Conservation (phyloP, 2,888 invertebrate species). For the Parnassius smintheus region DNA sequence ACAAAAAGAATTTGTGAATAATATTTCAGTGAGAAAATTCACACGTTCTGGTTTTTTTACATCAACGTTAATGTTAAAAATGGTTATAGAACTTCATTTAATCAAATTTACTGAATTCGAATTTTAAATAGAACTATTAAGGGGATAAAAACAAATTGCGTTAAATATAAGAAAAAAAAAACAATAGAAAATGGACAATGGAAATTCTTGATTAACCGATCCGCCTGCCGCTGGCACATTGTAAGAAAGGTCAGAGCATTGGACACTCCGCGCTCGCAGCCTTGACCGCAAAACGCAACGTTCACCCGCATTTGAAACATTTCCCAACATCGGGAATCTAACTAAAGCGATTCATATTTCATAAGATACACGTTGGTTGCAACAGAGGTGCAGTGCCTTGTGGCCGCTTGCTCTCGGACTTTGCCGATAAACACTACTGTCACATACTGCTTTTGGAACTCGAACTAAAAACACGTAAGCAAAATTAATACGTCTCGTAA, state of each 20-base stretch:
- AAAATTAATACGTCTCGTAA: constrained; percentile 29
- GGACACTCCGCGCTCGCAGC: constrained; percentile 40
- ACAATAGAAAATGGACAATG: constrained; percentile 8
- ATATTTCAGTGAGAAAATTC: too few relatives aligned
- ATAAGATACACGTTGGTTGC: constrained; percentile 45
- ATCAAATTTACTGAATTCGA: too few relatives aligned
- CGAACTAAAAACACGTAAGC: constrained; percentile 36
- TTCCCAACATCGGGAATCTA: constrained; percentile 72
- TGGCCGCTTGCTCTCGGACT: constrained; percentile 28
- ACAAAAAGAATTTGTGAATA: too few relatives aligned
- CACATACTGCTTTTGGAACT: constrained; percentile 30
- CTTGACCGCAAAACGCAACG: constrained; percentile 75
- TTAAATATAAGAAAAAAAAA: too few relatives aligned
- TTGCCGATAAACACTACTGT: constrained; percentile 36
- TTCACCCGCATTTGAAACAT: constrained; percentile 59
- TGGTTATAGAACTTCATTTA: too few relatives aligned
- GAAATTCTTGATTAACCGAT: constrained; percentile 6
- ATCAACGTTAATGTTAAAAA: too few relatives aligned
- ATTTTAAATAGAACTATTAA: too few relatives aligned
- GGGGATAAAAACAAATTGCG: too few relatives aligned
- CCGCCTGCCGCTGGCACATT: constrained; percentile 32
- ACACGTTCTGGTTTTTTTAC: too few relatives aligned
- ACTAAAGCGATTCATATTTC: constrained; percentile 73
- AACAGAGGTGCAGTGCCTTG: constrained; percentile 35
- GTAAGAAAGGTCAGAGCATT: constrained; percentile 55